These are phyloP conservation scores for Tursiops truncatus DNA, from an alignment of 2,113 vertebrate genomes.

Conservation along the genomic window DNA sequence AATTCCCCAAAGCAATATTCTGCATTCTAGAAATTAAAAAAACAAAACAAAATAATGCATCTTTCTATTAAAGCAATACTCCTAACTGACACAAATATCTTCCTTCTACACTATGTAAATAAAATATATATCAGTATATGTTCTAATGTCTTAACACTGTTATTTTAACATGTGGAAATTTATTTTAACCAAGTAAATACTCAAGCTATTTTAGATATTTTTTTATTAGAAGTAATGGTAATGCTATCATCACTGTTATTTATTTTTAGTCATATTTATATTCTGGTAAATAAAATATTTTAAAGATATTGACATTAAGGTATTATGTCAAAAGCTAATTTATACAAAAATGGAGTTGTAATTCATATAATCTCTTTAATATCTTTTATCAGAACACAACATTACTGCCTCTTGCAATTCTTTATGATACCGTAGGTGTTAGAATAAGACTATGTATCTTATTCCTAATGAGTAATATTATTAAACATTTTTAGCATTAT, in stretches of 20 bases:
- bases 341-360: not conserved
- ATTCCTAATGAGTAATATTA: not conserved
- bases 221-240: not conserved
- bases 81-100: conserved; percentile 54
- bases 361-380: not conserved
- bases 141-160: conserved; percentile 20
- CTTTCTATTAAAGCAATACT: not conserved
- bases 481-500: not conserved
- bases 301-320: not conserved
- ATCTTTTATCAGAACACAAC: not conserved
- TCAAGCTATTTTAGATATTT: not conserved
- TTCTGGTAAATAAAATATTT: not conserved
- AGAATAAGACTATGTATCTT: not conserved
- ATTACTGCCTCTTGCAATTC: not conserved
- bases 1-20: conserved; percentile 69
- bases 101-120: conserved; percentile 67
- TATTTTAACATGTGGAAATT: not conserved
- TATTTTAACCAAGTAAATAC: not conserved
- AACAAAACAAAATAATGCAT: conserved; percentile 64
- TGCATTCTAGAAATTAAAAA: conserved; percentile 73
- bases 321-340: not conserved
- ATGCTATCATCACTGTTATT: not conserved
- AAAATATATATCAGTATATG: conserved; percentile 45
- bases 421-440: not conserved
- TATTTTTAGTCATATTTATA: not conserved